Evolutionary conservation across 2,113 vertebrate genomes (phyloP).

Genomic region (Corvus hawaiiensis): DNA sequence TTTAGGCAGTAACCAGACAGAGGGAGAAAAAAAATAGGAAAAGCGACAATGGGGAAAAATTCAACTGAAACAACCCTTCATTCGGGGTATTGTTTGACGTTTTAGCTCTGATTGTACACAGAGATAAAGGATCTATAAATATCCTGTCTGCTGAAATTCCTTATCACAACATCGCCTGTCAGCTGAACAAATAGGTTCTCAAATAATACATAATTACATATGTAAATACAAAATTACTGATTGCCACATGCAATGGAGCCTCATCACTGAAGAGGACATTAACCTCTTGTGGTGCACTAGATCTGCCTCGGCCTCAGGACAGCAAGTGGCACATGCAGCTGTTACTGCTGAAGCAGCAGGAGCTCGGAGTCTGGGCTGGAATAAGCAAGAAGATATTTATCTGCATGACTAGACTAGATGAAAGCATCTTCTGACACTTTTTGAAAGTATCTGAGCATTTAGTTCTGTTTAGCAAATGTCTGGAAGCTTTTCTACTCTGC

Average conservation of each 20-base stretch:
- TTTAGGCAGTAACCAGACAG: conserved; percentile 43
- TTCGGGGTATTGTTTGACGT: conserved; percentile 35
- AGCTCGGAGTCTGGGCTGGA: neutral
- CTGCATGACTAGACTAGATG: neutral
- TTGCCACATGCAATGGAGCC: neutral
- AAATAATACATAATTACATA: conserved; percentile 1
- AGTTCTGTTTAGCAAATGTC: conserved; percentile 27
- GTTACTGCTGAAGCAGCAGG: neutral
- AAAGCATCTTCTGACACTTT: conserved; percentile 27
- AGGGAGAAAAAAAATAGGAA: neutral
- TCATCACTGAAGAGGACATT: neutral
- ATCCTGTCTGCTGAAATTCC: conserved; percentile 55
- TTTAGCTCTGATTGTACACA: conserved; percentile 16
- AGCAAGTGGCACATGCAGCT: neutral
- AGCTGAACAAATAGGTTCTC: conserved; percentile 48
- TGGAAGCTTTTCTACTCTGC: conserved; percentile 30
- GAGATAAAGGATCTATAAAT: conserved; percentile 62
- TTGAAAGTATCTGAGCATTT: neutral
- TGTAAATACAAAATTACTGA: conserved; percentile 25
- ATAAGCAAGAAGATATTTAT: neutral
- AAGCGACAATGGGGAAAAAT: conserved; percentile 54
- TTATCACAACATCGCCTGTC: conserved; percentile 28
- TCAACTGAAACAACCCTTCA: conserved; percentile 51
- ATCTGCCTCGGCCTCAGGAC: neutral
- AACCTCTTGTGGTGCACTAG: neutral